Evolutionary conservation across 2,888 invertebrate genomes (phyloP).

Genomic region (Torymus aiolomorphi): DNA sequence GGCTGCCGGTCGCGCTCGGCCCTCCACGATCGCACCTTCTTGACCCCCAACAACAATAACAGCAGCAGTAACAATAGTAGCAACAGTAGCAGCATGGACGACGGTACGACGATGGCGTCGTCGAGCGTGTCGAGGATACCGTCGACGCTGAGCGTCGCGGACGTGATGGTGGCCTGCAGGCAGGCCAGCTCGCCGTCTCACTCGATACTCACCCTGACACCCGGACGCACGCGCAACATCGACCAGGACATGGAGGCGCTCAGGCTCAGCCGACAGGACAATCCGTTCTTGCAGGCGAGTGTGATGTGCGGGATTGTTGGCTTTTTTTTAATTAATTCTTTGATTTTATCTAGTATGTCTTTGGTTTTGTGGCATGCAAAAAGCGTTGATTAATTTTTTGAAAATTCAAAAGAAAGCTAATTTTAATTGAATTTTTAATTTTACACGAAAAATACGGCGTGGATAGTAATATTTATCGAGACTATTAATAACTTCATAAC

Average conservation of each 20-base stretch:
- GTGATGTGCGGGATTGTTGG: neutral
- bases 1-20: too few species aligned
- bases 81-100: constrained; percentile 48
- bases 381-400: too few species aligned
- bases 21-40: too few species aligned
- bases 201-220: constrained; percentile 83
- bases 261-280: constrained; percentile 88
- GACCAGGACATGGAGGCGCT: constrained; percentile 91
- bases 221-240: constrained; percentile 86
- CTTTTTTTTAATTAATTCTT: too few species aligned
- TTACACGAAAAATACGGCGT: too few species aligned
- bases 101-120: constrained; percentile 59
- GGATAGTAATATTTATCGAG: too few species aligned
- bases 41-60: too few species aligned
- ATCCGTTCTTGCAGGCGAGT: constrained; percentile 86
- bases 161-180: constrained; percentile 72
- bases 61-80: neutral
- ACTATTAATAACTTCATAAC: too few species aligned
- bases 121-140: constrained; percentile 74
- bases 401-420: too few species aligned
- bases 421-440: too few species aligned
- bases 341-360: too few species aligned
- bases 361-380: too few species aligned
- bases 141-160: constrained; percentile 75
- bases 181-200: constrained; percentile 77